phyloP scores from a whole-genome alignment of 2,113 vertebrate genomes.

The Poeciliopsis occidentalis region DNA sequence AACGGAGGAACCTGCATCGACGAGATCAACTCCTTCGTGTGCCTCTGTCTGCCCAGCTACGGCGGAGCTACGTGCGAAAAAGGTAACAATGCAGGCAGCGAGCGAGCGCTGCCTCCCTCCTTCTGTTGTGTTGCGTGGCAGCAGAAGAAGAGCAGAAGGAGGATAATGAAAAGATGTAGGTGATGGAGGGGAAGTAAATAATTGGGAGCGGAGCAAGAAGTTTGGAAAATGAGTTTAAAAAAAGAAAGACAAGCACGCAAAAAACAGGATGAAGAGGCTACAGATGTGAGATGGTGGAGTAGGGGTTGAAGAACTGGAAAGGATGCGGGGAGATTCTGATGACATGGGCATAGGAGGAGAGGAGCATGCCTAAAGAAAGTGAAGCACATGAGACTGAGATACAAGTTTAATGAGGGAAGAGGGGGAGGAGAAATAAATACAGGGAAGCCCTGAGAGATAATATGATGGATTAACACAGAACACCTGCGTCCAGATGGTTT shows the following conservation, averaged over 20 bases:
- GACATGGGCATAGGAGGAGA: slow-evolving; percentile 10
- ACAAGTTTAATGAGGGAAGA: slow-evolving; percentile 31
- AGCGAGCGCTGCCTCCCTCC: background rate
- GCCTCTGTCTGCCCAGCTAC: slow-evolving; percentile 95
- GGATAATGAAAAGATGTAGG: background rate
- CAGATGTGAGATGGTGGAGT: slow-evolving; percentile 1
- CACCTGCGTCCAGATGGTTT: slow-evolving; percentile 66
- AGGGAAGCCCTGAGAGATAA: slow-evolving; percentile 54
- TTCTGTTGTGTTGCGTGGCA: background rate
- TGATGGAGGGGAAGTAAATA: background rate
- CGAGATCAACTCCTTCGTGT: slow-evolving; percentile 90
- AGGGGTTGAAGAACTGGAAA: background rate
- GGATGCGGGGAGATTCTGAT: background rate
- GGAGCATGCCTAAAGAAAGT: background rate
- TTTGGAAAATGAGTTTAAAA: slow-evolving; percentile 1
- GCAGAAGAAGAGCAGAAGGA: background rate
- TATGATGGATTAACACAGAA: slow-evolving; percentile 40
- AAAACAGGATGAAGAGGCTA: background rate
- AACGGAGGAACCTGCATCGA: slow-evolving; percentile 97
- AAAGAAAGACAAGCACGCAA: slow-evolving; percentile 5
- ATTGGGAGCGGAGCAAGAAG: background rate
- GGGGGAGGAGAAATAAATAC: slow-evolving; percentile 18
- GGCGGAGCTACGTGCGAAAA: slow-evolving; percentile 91
- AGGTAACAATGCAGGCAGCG: slow-evolving; percentile 77
- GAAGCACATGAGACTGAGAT: slow-evolving; percentile 18